Evolutionary conservation across 2,113 vertebrate genomes (phyloP).

Genomic region (Alosa alosa): DNA sequence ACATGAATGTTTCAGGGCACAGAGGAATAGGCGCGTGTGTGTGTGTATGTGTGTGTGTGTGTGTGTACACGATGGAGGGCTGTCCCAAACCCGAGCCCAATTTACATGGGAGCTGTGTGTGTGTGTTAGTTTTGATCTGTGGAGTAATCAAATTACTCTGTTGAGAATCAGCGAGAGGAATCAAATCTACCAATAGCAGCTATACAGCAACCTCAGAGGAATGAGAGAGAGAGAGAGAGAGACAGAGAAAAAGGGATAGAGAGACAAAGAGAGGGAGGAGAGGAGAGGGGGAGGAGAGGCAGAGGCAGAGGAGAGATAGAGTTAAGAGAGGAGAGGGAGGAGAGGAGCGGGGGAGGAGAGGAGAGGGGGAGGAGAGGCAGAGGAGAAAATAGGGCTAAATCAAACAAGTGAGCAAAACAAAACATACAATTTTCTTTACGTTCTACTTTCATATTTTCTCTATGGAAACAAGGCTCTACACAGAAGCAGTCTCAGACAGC

Average conservation of each 20-base stretch:
- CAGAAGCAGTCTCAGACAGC: neutral
- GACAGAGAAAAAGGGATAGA: neutral
- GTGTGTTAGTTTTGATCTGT: neutral
- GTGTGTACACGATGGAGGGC: slow-evolving; percentile 19
- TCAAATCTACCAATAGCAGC: slow-evolving; percentile 12
- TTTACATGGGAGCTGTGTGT: slow-evolving; percentile 49
- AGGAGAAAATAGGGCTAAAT: neutral
- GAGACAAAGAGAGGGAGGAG: neutral
- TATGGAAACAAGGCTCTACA: neutral
- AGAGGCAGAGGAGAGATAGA: neutral
- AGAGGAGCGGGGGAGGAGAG: neutral
- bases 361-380: no score
- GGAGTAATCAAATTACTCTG: slow-evolving; percentile 47
- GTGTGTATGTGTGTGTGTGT: neutral
- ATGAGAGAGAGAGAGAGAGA: neutral
- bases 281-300: neutral
- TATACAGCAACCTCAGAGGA: neutral
- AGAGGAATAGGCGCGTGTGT: slow-evolving; percentile 3
- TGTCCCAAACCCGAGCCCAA: slow-evolving; percentile 45
- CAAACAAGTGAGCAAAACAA: neutral
- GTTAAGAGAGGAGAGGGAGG: neutral
- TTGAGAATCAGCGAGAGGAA: slow-evolving; percentile 32
- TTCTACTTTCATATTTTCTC: neutral
- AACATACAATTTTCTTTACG: neutral
- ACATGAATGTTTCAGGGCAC: neutral